A percentile compares a stretch with the other conserved stretches of the same genome.
Evolutionary conservation across 2,888 invertebrate species (phyloP).

Genomic region (Clanis bilineata): DNA sequence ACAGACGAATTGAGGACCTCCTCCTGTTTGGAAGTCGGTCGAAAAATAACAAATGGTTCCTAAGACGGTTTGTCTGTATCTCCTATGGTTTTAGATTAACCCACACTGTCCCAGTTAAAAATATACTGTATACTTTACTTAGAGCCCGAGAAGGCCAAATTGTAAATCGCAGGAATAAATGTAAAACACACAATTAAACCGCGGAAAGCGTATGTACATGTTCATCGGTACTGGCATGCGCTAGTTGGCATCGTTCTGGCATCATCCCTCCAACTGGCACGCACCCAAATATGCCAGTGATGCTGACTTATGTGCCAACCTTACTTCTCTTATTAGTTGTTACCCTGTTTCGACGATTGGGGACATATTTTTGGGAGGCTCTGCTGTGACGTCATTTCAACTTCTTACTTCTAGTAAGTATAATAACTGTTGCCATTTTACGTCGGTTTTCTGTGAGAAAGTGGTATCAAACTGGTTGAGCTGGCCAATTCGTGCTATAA

Average conservation of each 20-base stretch:
- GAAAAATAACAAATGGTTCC: too few relatives aligned
- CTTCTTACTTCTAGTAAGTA: background rate
- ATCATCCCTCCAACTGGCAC: background rate
- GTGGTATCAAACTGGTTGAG: too few relatives aligned
- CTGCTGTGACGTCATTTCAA: background rate
- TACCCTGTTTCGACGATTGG: background rate
- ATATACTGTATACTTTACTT: too few relatives aligned
- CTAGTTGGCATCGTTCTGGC: slow-evolving; percentile 3
- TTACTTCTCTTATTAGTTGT: slow-evolving; percentile 3
- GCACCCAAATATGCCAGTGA: slow-evolving; percentile 8
- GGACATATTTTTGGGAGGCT: background rate
- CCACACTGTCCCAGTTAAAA: too few relatives aligned
- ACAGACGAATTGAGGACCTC: too few relatives aligned
- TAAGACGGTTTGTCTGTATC: too few relatives aligned
- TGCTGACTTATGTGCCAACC: slow-evolving; percentile 4
- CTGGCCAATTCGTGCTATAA: too few relatives aligned
- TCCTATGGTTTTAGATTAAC: too few relatives aligned
- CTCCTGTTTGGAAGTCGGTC: too few relatives aligned
- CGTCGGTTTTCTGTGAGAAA: too few relatives aligned
- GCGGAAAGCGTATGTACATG: background rate
- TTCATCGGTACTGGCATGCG: background rate
- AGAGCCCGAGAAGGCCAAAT: too few relatives aligned
- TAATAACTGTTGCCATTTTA: background rate
- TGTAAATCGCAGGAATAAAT: background rate
- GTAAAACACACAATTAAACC: slow-evolving; percentile 2